A percentile compares a stretch with the other conserved stretches of the same genome.
Conservation (phyloP, 37 sponge, comb jelly and placozoan species). For the Aphrocallistes beatrix region DNA sequence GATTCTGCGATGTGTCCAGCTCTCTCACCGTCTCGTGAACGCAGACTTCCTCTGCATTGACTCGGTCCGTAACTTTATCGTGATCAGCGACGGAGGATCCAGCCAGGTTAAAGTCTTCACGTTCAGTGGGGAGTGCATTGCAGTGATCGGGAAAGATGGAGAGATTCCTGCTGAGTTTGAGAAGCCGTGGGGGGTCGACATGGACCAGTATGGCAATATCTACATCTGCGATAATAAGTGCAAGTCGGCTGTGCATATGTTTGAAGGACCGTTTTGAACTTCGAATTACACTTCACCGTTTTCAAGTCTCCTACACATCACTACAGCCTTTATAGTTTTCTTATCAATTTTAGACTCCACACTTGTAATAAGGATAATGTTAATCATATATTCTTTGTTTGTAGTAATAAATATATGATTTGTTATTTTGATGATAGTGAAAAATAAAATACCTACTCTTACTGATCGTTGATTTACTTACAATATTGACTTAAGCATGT, state of each 20-base stretch:
- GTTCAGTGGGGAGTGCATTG: background rate
- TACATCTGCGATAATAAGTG: background rate
- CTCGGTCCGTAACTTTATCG: background rate
- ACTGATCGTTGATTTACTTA: too few relatives aligned
- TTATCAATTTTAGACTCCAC: too few relatives aligned
- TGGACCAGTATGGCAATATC: background rate
- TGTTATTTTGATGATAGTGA: too few relatives aligned
- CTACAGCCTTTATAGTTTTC: too few relatives aligned
- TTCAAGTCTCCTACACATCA: too few relatives aligned
- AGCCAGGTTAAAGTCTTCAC: conserved; percentile 8
- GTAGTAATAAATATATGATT: too few relatives aligned
- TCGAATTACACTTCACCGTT: too few relatives aligned
- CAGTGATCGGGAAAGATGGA: conserved; percentile 1
- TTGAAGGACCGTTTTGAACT: background rate
- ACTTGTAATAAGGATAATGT: too few relatives aligned
- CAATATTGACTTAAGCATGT: too few relatives aligned
- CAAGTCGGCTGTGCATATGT: conserved; percentile 1
- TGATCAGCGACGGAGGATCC: conserved; percentile 3
- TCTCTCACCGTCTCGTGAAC: background rate
- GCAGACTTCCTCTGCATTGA: background rate
- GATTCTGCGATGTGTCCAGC: background rate
- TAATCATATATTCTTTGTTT: too few relatives aligned
- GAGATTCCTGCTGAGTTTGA: conserved; percentile 14
- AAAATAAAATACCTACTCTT: too few relatives aligned
- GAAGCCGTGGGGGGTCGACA: conserved; percentile 9